phyloP scores from a whole-genome alignment of 2,797 vertebrate genomes.

The Hippopotamyrus pictus region DNA sequence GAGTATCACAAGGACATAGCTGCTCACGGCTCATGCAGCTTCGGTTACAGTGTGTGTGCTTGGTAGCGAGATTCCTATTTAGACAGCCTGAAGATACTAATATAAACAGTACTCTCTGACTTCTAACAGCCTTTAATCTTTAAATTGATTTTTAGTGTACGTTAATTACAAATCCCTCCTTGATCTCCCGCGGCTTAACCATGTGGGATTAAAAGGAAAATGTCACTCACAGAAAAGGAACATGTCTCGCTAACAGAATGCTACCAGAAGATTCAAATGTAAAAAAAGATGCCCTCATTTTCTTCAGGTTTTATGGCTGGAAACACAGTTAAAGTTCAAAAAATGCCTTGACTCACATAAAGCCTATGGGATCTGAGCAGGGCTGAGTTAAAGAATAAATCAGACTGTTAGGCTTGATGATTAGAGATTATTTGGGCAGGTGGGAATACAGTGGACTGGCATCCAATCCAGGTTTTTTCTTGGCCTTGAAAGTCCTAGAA shows the following conservation, averaged over 20 bases:
- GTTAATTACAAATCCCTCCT: neutral
- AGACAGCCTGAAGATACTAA: neutral
- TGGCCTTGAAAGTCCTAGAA: neutral
- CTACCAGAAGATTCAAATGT: neutral
- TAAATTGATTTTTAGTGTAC: neutral
- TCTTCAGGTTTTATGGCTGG: neutral
- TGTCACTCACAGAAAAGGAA: neutral
- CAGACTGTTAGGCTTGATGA: neutral
- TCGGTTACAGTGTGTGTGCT: neutral
- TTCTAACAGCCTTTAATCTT: neutral
- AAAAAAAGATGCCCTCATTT: neutral
- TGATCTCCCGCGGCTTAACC: neutral
- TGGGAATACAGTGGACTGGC: neutral
- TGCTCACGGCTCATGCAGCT: neutral
- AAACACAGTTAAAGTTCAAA: neutral
- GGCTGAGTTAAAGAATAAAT: neutral
- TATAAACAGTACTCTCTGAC: neutral
- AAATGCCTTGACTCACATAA: neutral
- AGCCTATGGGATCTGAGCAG: neutral
- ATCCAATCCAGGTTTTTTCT: neutral
- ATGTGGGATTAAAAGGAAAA: neutral
- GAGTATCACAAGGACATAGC: neutral
- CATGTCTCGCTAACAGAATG: neutral
- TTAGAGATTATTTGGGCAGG: neutral
- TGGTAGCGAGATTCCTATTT: neutral